Evolutionary conservation across 2,888 invertebrate species (phyloP).

Genomic region (Gymnoscelis rufifasciata): DNA sequence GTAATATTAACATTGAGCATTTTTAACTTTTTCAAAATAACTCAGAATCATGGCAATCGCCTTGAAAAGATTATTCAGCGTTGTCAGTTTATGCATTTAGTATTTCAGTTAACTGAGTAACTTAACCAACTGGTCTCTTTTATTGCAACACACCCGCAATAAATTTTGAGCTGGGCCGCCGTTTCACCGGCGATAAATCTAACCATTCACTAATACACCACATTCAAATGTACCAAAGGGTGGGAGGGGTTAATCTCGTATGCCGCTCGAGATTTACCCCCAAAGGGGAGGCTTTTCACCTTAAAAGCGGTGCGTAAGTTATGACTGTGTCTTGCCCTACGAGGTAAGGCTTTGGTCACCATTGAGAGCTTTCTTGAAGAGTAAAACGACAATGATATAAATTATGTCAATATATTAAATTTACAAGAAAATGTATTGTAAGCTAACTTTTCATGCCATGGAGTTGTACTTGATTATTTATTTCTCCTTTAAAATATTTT

Average conservation of each 20-base stretch:
- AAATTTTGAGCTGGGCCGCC: conserved; percentile 57
- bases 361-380: not conserved
- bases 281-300: conserved; percentile 26
- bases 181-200: conserved; percentile 63
- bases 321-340: conserved; percentile 25
- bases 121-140: conserved; percentile 22
- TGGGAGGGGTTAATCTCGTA: conserved; percentile 30
- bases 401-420: too few species aligned
- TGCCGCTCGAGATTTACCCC: conserved; percentile 28
- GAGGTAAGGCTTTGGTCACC: conserved; percentile 6
- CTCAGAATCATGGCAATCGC: too few species aligned
- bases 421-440: too few species aligned
- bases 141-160: conserved; percentile 39
- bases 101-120: conserved; percentile 4
- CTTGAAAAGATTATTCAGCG: too few species aligned
- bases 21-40: too few species aligned
- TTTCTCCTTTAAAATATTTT: too few species aligned
- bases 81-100: too few species aligned
- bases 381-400: too few species aligned
- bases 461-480: too few species aligned
- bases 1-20: too few species aligned
- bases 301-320: conserved; percentile 37
- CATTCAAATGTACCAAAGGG: conserved; percentile 63
- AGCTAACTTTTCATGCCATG: too few species aligned
- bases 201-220: conserved; percentile 68